A percentile compares a stretch with the other conserved stretches of the same genome.
Evolutionary conservation across 2,797 vertebrate species (phyloP).

Genomic region (Threskiornis aethiopicus): DNA sequence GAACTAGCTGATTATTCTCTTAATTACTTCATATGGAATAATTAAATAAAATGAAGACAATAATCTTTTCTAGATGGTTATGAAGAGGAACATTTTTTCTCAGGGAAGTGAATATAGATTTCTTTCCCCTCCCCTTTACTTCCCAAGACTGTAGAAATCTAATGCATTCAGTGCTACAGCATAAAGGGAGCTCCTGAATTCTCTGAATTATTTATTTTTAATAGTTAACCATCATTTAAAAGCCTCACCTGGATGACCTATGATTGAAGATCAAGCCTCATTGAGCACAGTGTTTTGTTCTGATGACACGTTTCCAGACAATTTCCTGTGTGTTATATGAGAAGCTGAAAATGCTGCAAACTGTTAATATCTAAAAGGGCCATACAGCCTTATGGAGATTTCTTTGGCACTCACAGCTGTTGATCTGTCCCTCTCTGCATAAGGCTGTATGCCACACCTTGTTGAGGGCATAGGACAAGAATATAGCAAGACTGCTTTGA

Average conservation of each 20-base stretch:
- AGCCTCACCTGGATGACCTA: constrained; percentile 34
- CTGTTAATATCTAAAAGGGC: not conserved
- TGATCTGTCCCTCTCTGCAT: not conserved
- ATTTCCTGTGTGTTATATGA: constrained; percentile 14
- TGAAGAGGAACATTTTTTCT: constrained; percentile 61
- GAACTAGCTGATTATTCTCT: constrained; percentile 65
- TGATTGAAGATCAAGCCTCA: constrained; percentile 45
- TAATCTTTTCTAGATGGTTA: constrained; percentile 73
- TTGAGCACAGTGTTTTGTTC: constrained; percentile 30
- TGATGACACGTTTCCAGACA: constrained; percentile 22
- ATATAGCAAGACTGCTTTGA: not conserved
- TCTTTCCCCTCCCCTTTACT: not conserved
- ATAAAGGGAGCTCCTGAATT: not conserved
- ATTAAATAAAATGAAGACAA: constrained; percentile 75
- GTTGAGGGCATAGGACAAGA: not conserved
- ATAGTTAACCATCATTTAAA: constrained; percentile 43
- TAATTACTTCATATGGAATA: constrained; percentile 74
- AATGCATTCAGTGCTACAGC: not conserved
- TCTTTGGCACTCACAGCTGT: not conserved
- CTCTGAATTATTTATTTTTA: constrained; percentile 58
- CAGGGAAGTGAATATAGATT: not conserved
- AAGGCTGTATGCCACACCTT: not conserved
- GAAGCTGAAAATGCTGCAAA: not conserved
- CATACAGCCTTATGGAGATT: not conserved
- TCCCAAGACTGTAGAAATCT: not conserved